Evolutionary conservation across 2,113 vertebrate species (phyloP).

Genomic region (Hyla sarda): DNA sequence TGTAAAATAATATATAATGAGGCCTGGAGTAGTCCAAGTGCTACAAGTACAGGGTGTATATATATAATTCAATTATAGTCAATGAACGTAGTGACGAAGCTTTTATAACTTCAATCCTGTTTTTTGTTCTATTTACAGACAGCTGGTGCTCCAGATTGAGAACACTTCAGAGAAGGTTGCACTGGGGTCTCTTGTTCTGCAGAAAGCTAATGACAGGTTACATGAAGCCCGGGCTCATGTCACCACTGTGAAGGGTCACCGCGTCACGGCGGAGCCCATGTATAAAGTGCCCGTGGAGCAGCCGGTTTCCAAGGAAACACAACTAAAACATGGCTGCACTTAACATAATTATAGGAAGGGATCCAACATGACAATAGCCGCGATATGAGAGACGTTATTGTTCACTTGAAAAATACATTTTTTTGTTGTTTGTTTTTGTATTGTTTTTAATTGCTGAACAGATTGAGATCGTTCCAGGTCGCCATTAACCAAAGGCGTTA

Average conservation of each 20-base stretch:
- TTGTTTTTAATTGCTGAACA: background rate
- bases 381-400: too few relatives aligned
- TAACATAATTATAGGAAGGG: conserved; percentile 7
- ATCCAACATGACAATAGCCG: background rate
- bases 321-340: accelerated
- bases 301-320: background rate
- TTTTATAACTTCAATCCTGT: background rate
- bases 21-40: background rate
- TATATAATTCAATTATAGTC: background rate
- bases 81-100: background rate
- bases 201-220: conserved; percentile 59
- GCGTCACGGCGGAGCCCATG: conserved; percentile 1
- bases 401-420: background rate
- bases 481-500: background rate
- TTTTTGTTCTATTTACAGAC: conserved; percentile 59
- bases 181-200: conserved; percentile 60
- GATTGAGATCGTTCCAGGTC: background rate
- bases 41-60: background rate
- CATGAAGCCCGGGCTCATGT: conserved; percentile 63
- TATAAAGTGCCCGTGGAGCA: conserved; percentile 32
- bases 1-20: background rate
- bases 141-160: conserved; percentile 58
- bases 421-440: background rate
- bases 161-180: conserved; percentile 63
- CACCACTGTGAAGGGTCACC: conserved; percentile 58